phyloP scores from a whole-genome alignment of 2,888 invertebrate genomes.

The Amphipoea oculea region DNA sequence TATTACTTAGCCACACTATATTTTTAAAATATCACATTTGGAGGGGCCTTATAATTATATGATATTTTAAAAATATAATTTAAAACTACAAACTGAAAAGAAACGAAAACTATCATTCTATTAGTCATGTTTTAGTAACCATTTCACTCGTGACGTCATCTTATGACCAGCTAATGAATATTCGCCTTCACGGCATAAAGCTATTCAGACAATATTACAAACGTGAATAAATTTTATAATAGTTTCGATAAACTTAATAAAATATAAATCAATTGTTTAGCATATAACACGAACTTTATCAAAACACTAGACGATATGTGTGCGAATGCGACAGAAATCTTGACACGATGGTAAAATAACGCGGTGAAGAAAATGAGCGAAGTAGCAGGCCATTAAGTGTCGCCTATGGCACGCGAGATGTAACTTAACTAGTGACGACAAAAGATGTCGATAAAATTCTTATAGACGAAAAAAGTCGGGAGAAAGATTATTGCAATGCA shows the following conservation, averaged over 20 bases:
- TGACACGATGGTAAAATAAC: constrained; percentile 82
- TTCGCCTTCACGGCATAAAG: not conserved
- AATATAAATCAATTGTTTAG: not conserved
- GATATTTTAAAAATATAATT: not conserved
- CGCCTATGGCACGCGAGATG: constrained; percentile 75
- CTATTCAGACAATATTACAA: not conserved
- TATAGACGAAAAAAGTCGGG: too few relatives aligned
- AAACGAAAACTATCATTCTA: not conserved
- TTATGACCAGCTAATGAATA: not conserved
- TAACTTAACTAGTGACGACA: constrained; percentile 58
- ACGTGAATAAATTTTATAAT: not conserved
- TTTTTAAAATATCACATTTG: too few relatives aligned
- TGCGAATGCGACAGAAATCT: constrained; percentile 74
- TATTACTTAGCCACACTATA: too few relatives aligned
- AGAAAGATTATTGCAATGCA: too few relatives aligned
- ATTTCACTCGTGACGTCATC: not conserved
- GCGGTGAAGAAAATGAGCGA: constrained; percentile 81
- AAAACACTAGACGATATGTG: constrained; percentile 29
- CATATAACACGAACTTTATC: not conserved
- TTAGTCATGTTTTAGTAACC: not conserved
- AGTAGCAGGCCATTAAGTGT: constrained; percentile 84
- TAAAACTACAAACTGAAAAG: not conserved
- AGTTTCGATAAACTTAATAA: not conserved
- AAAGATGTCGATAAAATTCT: constrained; percentile 34
- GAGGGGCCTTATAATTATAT: too few relatives aligned